A percentile compares a stretch with the other conserved stretches of the same genome.
phyloP scores from a whole-genome alignment of 2,113 vertebrate genomes.

The Diglossa brunneiventris region DNA sequence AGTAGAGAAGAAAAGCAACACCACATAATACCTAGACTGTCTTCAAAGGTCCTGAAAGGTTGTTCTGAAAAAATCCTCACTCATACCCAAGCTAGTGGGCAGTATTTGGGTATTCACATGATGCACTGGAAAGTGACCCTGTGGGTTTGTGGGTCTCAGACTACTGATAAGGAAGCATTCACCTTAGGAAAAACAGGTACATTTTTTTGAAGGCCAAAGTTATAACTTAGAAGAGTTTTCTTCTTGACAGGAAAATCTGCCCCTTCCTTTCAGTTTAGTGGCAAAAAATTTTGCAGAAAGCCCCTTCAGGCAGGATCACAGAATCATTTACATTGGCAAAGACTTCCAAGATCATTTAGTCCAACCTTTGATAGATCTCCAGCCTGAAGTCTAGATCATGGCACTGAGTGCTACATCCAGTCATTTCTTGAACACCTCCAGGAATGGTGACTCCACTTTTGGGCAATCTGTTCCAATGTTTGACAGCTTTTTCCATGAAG shows the following conservation, averaged over 20 bases:
- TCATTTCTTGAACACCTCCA: neutral
- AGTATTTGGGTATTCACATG: neutral
- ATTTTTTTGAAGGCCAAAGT: neutral
- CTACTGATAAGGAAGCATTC: neutral
- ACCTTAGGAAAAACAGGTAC: neutral
- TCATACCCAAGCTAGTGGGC: neutral
- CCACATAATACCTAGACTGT: neutral
- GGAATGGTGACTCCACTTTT: neutral
- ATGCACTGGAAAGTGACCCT: neutral
- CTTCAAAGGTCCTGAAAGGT: neutral
- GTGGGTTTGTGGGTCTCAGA: neutral
- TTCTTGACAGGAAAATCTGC: neutral
- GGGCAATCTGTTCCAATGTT: neutral
- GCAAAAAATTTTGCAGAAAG: neutral
- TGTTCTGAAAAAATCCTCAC: neutral
- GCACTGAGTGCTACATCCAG: neutral
- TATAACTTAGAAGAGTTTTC: neutral
- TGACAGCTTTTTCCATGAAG: neutral
- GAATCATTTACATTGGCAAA: neutral
- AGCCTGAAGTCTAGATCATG: neutral
- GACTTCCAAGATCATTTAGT: neutral
- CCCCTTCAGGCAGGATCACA: neutral
- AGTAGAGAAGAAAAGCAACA: neutral
- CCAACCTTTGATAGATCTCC: neutral
- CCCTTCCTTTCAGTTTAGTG: neutral